Conservation (phyloP, 2,888 invertebrate species). For the Ectemnius lituratus region DNA sequence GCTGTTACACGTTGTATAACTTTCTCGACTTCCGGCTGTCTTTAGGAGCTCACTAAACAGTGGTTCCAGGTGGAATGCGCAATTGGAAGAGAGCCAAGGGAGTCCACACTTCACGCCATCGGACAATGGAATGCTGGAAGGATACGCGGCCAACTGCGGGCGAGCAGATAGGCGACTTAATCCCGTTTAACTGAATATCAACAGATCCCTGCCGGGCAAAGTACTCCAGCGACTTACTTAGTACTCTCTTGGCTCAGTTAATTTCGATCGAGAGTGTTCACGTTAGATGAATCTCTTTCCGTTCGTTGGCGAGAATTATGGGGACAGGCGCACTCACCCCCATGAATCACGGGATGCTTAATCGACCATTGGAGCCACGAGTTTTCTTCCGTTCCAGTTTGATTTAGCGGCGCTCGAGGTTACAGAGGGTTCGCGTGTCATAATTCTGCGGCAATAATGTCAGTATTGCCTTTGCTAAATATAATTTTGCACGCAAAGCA, state of each 20-base stretch:
- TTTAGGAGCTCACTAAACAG: constrained; percentile 36
- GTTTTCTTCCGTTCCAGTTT: background rate
- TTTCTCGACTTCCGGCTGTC: no score
- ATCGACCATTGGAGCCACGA: constrained; percentile 5
- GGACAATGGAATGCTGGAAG: constrained; percentile 35
- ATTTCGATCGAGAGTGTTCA: constrained; percentile 8
- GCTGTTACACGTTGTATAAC: no score
- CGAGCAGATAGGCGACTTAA: constrained; percentile 37
- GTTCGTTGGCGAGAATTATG: constrained; percentile 8
- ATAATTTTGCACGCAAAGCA: no score
- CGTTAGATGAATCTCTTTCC: background rate
- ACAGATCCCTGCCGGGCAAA: constrained; percentile 40
- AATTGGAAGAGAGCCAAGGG: constrained; percentile 47
- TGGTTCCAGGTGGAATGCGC: constrained; percentile 15
- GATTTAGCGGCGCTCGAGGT: background rate
- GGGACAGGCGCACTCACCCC: constrained; percentile 2
- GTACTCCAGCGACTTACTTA: constrained; percentile 6
- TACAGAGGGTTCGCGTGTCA: background rate
- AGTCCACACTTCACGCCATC: constrained; percentile 19
- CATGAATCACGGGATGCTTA: background rate
- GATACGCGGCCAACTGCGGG: constrained; percentile 35
- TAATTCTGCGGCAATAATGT: no score
- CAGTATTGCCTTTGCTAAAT: no score
- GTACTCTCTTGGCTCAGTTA: constrained; percentile 4
- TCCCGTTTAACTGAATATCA: constrained; percentile 57